Conservation (phyloP, 2,113 vertebrate genomes). For the Corythaeola cristata region DNA sequence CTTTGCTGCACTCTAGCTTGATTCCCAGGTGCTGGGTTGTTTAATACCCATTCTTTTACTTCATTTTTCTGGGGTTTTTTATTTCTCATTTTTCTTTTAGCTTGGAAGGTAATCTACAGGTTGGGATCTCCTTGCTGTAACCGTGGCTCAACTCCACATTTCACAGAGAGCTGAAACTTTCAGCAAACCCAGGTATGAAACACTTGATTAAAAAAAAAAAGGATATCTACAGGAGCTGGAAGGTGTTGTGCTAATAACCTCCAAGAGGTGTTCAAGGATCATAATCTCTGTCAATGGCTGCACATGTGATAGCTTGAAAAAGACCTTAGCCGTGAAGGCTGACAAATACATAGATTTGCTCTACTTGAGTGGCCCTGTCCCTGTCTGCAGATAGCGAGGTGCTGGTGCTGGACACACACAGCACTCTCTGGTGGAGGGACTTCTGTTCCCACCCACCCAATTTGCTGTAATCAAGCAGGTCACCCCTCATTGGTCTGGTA, state of each 20-base stretch:
- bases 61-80: background rate
- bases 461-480: background rate
- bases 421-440: background rate
- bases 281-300: background rate
- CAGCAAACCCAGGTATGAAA: background rate
- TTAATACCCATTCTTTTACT: background rate
- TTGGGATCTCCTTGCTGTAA: background rate
- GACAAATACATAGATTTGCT: background rate
- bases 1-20: background rate
- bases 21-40: background rate
- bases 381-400: background rate
- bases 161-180: background rate
- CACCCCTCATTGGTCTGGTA: fast-evolving
- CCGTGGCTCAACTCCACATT: background rate
- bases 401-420: background rate
- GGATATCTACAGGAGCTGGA: background rate
- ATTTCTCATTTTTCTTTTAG: background rate
- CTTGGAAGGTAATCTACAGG: background rate
- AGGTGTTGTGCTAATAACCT: background rate
- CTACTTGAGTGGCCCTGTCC: background rate
- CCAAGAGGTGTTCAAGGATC: background rate
- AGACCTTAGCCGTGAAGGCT: background rate
- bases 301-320: background rate
- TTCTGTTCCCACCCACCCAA: background rate
- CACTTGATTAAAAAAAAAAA: background rate